A percentile compares a stretch with the other conserved stretches of the same genome.
Evolutionary conservation across 2,888 invertebrate genomes (phyloP).

Genomic region (Catotricha subobsoleta): DNA sequence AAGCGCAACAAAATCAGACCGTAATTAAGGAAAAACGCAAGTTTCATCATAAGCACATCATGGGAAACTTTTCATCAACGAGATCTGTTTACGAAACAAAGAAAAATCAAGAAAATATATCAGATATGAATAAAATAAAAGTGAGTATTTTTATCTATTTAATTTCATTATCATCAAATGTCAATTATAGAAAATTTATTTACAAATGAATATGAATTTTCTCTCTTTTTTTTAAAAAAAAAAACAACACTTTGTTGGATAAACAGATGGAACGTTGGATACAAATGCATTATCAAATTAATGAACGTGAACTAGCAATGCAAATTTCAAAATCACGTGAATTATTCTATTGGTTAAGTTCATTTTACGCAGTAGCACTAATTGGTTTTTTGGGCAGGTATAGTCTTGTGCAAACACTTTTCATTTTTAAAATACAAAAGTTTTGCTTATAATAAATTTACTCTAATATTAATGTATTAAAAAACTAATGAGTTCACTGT

Average conservation of each 20-base stretch:
- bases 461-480: background rate
- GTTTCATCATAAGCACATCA: conserved; percentile 4
- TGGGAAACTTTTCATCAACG: conserved; percentile 11
- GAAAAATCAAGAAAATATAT: conserved; percentile 15
- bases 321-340: conserved; percentile 53
- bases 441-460: conserved; percentile 13
- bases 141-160: conserved; percentile 23
- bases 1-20: too few relatives aligned
- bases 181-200: conserved; percentile 1
- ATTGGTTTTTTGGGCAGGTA: conserved; percentile 36
- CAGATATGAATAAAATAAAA: conserved; percentile 43
- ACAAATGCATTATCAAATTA: conserved; percentile 61
- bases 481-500: background rate
- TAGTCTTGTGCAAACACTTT: conserved; percentile 12
- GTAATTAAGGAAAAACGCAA: too few relatives aligned
- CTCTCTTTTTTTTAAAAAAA: too few relatives aligned
- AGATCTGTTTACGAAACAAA: conserved; percentile 10
- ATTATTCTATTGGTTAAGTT: conserved; percentile 50
- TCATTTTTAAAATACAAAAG: too few relatives aligned
- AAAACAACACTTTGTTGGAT: conserved; percentile 1
- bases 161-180: background rate
- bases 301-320: conserved; percentile 53
- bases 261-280: conserved; percentile 60
- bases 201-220: too few relatives aligned
- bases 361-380: conserved; percentile 43